phyloP scores from a whole-genome alignment of 2,888 invertebrate species.

The Spicauda simplicius region DNA sequence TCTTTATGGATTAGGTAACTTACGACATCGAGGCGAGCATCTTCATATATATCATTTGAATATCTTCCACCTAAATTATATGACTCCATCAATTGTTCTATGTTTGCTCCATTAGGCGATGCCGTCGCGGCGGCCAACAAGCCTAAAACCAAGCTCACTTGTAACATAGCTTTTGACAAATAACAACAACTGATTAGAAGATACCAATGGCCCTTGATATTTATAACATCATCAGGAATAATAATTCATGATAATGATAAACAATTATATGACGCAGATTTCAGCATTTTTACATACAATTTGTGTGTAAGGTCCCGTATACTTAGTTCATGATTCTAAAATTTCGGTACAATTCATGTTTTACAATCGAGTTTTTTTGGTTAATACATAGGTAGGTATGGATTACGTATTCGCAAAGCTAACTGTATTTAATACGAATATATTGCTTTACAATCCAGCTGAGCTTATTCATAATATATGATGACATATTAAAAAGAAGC shows the following conservation, averaged over 20 bases:
- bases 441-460: too few species aligned
- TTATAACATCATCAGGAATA: slow-evolving; percentile 15
- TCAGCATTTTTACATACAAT: too few species aligned
- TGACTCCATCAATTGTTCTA: slow-evolving; percentile 51
- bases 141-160: not conserved
- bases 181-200: not conserved
- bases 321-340: too few species aligned
- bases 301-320: too few species aligned
- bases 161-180: slow-evolving; percentile 2
- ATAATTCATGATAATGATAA: not conserved
- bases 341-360: too few species aligned
- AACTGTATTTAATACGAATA: too few species aligned
- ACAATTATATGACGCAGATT: not conserved
- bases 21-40: slow-evolving; percentile 69
- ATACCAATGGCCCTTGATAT: not conserved
- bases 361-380: too few species aligned
- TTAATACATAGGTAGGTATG: too few species aligned
- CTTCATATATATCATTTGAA: slow-evolving; percentile 65
- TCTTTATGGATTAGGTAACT: slow-evolving; percentile 45
- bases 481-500: too few species aligned
- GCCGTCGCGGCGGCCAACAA: slow-evolving; percentile 38
- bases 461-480: too few species aligned
- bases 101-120: slow-evolving; percentile 55
- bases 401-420: too few species aligned
- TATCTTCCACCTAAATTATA: slow-evolving; percentile 46